Base-by-base conservation (phyloP, 2,113 vertebrate genomes). In the Psilopogon haemacephalus region DNA sequence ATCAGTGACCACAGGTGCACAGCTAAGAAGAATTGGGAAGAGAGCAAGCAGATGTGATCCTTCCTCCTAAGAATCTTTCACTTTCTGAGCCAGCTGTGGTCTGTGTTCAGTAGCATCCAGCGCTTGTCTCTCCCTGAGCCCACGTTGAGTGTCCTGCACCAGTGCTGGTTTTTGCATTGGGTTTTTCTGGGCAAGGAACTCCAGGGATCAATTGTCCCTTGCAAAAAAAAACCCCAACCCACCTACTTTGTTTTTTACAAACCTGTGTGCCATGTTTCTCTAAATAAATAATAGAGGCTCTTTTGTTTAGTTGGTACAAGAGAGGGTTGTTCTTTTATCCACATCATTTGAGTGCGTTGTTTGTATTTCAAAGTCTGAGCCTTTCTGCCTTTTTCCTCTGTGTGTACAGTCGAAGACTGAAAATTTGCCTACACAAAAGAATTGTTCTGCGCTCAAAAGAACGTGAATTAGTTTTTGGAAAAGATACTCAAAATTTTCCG, bases 231-330 rank as follows among this genome's bases (percentile, higher is more conserved):
- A n/a, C n/a, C n/a, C 12, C 78, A 88, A 30, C 1, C 67, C 89
- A 74, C 68, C 92, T 40, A 15, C 83, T 87, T 50, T 87, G 82
- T 84, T 92, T 75, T 59, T 52, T 8, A 9, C 92, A 65, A 73
- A 93, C 83, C 92, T 88, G 72, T 6, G 75, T 15, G 48, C 84
- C 78, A 3, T 63, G 74, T 32, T 91, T 40, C 52, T 80, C 79
- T 21, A 9, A 40, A 83, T 32, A 50, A 86, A n/a, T 56, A 40
- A 95, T 28, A 94, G 30, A 94, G 69, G 52, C 75, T 63, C 72
- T 46, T 46, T 95, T 95, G 95, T 96, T 80, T 8, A 14, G 68
- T 35, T 77, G 79, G 26, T 63, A 94, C 90, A 95, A 91, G 85
- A 46, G 90, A 76, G 82, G 60, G 74, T 92, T 93, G 79, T 93